Conservation (phyloP, 2,113 vertebrate species). For the Colaptes auratus region DNA sequence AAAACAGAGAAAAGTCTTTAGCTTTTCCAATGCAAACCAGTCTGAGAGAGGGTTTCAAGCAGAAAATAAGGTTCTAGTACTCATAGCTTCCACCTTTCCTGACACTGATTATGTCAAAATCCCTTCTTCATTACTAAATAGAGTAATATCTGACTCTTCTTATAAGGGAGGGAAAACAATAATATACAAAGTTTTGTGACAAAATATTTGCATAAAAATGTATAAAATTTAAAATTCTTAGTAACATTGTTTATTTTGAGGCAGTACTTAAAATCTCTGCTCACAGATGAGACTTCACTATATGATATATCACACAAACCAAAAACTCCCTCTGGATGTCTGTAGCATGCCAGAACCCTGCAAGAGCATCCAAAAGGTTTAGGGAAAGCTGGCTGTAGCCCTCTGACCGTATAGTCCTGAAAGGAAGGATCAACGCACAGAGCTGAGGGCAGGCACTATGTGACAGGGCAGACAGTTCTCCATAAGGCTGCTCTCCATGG, state of each 20-base stretch:
- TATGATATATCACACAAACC: background rate
- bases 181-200: background rate
- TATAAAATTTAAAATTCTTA: background rate
- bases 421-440: background rate
- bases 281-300: background rate
- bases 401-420: background rate
- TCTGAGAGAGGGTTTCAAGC: background rate
- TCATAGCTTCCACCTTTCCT: background rate
- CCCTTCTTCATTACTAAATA: background rate
- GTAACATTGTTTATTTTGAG: background rate
- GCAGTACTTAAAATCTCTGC: background rate
- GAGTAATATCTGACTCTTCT: background rate
- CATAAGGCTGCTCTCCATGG: background rate
- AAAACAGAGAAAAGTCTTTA: background rate
- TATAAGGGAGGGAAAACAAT: background rate
- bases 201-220: background rate
- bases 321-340: background rate
- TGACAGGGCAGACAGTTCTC: background rate
- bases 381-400: background rate
- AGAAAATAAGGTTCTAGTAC: background rate
- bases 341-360: background rate
- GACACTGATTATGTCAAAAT: background rate
- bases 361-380: background rate
- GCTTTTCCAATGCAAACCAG: conserved; percentile 19
- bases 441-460: background rate